Conservation (phyloP, 92 coral and sea anemone species). For the Plumapathes pennacea region DNA sequence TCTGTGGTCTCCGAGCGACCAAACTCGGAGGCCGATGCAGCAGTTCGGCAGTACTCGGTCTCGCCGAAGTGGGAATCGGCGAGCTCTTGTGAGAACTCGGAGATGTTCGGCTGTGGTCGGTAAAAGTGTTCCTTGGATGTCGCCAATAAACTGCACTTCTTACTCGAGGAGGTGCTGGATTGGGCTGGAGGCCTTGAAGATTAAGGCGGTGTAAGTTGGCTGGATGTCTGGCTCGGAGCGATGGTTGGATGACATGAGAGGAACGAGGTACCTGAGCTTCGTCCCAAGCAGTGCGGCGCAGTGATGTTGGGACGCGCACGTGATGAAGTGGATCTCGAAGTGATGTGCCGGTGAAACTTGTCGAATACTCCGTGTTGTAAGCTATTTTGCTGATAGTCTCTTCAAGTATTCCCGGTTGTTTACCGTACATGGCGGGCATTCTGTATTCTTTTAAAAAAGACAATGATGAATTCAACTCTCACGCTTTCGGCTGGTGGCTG, state of each 20-base stretch:
- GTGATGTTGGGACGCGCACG: constrained; percentile 47
- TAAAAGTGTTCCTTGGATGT: constrained; percentile 3
- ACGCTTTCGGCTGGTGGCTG: too few relatives aligned
- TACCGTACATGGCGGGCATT: constrained; percentile 49
- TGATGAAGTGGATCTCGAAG: constrained; percentile 62
- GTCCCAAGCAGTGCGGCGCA: constrained; percentile 70
- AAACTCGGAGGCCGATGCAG: constrained; percentile 56
- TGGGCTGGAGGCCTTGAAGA: constrained; percentile 74
- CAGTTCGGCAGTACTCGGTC: constrained; percentile 64
- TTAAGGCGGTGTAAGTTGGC: constrained; percentile 28
- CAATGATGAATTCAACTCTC: too few relatives aligned
- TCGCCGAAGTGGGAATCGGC: constrained; percentile 26
- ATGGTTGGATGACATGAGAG: constrained; percentile 59
- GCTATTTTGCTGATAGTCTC: constrained; percentile 67
- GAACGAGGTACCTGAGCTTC: constrained; percentile 48
- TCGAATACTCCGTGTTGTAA: constrained; percentile 69
- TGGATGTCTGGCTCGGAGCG: constrained; percentile 18
- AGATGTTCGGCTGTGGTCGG: constrained; percentile 14
- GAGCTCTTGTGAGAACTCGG: constrained; percentile 25
- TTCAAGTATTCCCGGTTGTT: constrained; percentile 40
- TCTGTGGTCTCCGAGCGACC: constrained; percentile 74
- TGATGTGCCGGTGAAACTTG: constrained; percentile 55
- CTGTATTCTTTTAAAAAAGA: too few relatives aligned
- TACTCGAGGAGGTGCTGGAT: constrained; percentile 13
- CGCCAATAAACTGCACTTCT: constrained; percentile 36